Conservation (phyloP, 2,888 invertebrate genomes). For the Bursaphelenchus okinawaensis region DNA sequence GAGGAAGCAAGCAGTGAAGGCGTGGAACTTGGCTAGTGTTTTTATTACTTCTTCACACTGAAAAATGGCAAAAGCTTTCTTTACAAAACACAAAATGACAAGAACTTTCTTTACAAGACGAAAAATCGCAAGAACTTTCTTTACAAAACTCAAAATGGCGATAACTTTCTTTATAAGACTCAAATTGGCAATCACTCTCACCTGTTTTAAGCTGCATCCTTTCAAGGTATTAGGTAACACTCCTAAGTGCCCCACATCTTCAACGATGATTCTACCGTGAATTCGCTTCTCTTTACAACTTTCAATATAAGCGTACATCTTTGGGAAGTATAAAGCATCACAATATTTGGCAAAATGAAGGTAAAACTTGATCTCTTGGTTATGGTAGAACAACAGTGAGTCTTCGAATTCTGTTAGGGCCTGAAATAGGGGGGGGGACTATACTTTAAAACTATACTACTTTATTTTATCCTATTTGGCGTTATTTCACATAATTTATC, state of each 20-base stretch:
- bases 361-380: conserved; percentile 10
- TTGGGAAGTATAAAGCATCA: not conserved
- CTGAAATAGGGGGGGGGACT: too few relatives aligned
- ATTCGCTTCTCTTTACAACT: not conserved
- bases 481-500: too few relatives aligned
- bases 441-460: too few relatives aligned
- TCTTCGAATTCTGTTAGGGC: not conserved
- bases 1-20: not conserved
- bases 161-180: too few relatives aligned
- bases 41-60: conserved; percentile 5
- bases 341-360: not conserved
- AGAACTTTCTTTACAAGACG: too few relatives aligned
- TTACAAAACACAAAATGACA: too few relatives aligned
- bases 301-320: not conserved
- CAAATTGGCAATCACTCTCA: not conserved
- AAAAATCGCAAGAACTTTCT: too few relatives aligned
- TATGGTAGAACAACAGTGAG: conserved; percentile 1
- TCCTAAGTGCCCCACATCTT: conserved; percentile 8
- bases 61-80: too few relatives aligned
- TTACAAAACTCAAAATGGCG: too few relatives aligned
- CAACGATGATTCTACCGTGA: conserved; percentile 4
- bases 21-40: conserved; percentile 6
- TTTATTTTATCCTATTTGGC: too few relatives aligned
- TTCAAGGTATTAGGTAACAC: not conserved
- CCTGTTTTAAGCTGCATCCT: conserved; percentile 2